Evolutionary conservation across 2,113 vertebrate genomes (phyloP), one percentile per base, ranked within the genome.

Genomic region (Elephantulus edwardii): DNA sequence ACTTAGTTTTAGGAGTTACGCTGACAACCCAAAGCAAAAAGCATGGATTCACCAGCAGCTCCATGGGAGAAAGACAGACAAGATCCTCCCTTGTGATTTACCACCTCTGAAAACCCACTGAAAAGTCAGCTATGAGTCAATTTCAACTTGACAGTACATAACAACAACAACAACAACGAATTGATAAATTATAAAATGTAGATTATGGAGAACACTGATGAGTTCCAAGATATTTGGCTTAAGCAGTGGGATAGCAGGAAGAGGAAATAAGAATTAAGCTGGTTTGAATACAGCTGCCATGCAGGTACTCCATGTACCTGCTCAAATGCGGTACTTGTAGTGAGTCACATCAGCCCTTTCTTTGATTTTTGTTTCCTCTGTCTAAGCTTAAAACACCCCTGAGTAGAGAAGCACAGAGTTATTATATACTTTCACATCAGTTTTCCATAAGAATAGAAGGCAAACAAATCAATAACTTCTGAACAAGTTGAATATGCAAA

Each of bases 401-500:
- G 0, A 24, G 10, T 1, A 11, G 35, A 81, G 26, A 64, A 60
- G 44, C 17, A 5, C 8, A 6, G 35, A 1, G 54, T 44, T n/a
- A 40, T 40, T 56, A 28, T 6, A 44, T 0, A 4, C n/a, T 68
- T 52, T 70, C 44, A 28, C 17, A 71, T 86, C 70, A 48, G n/a
- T n/a, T 89, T 81, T 62, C 50, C 35, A 13, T 12, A 44, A 68
- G 66, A 60, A 48, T 38, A 81, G 66, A 68, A 84, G 56, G 54
- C 84, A 89, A 91, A 91, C 82, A 88, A 92, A 88, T 90, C 92
- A 93, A 71, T 88, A 84, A 89, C 74, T 81, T 81, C 68, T 46
- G 42, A 91, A 54, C 40, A 74, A 89, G 88, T 48, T 74, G 56
- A 91, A 87, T 85, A 93, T 94, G 88, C 90, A 94, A 91, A 95